A percentile compares a stretch with the other conserved stretches of the same genome.
These are phyloP conservation scores for Cryptocephalus moraei DNA, from an alignment of 2,888 invertebrate species.

Conservation along the genomic window DNA sequence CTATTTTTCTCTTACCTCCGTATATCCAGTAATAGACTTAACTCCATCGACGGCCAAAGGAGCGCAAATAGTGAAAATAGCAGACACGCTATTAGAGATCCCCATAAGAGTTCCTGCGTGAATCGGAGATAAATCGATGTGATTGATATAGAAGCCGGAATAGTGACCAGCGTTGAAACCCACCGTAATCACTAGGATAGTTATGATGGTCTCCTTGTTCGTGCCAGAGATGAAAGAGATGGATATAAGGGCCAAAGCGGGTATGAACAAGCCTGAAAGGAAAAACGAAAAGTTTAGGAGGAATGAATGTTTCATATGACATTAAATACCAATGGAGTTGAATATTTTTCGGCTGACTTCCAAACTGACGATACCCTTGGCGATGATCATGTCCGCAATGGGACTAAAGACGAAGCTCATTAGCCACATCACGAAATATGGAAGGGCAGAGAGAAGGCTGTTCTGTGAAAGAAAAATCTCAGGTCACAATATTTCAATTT, in stretches of 20 bases:
- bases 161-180: conserved; percentile 67
- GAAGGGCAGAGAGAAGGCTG: conserved; percentile 56
- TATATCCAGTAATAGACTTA: conserved; percentile 26
- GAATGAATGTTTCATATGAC: too few relatives aligned
- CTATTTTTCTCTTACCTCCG: conserved; percentile 46
- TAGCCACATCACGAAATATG: conserved; percentile 65
- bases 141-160: conserved; percentile 64
- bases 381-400: conserved; percentile 50
- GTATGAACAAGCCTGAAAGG: conserved; percentile 40
- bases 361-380: conserved; percentile 24
- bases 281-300: not conserved
- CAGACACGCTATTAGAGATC: conserved; percentile 63
- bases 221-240: conserved; percentile 38
- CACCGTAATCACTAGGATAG: conserved; percentile 61
- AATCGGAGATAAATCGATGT: conserved; percentile 73
- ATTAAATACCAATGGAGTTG: conserved; percentile 49
- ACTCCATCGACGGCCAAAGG: conserved; percentile 59
- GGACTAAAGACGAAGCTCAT: conserved; percentile 60
- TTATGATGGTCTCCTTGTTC: conserved; percentile 45
- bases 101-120: conserved; percentile 75
- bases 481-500: conserved; percentile 1
- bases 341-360: conserved; percentile 43
- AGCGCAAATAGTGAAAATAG: conserved; percentile 63
- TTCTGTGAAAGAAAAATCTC: conserved; percentile 38
- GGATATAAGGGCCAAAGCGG: conserved; percentile 55